A percentile compares a stretch with the other conserved stretches of the same genome.
Conservation (phyloP, 2,797 vertebrate species). For the Mycteria americana region DNA sequence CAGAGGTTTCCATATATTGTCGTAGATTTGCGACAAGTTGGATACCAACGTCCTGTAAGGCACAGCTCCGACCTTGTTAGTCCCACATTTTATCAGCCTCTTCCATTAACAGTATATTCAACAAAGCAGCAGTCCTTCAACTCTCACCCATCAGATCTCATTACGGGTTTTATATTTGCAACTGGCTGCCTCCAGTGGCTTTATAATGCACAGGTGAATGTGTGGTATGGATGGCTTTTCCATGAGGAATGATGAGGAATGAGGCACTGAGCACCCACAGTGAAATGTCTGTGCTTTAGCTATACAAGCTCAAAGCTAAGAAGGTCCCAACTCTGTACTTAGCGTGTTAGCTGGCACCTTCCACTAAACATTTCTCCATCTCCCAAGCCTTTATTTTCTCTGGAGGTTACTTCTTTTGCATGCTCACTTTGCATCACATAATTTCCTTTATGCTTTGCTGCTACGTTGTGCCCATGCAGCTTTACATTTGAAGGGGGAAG, state of each 20-base stretch:
- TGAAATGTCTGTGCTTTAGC: not conserved
- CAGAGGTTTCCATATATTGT: not conserved
- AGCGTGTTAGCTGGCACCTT: not conserved
- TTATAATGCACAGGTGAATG: not conserved
- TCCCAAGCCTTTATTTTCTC: not conserved
- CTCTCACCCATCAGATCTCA: not conserved
- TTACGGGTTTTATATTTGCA: not conserved
- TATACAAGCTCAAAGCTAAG: not conserved
- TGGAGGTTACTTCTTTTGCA: not conserved
- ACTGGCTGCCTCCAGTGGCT: not conserved
- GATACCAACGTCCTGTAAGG: not conserved
- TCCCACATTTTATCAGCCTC: not conserved
- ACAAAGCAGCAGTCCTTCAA: not conserved
- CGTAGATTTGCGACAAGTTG: not conserved
- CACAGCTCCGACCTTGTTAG: not conserved
- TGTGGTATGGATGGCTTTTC: not conserved
- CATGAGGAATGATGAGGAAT: not conserved
- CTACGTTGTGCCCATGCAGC: not conserved
- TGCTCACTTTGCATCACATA: not conserved
- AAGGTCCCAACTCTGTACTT: not conserved
- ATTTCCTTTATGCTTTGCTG: not conserved
- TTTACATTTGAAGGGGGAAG: not conserved
- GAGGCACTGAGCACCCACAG: not conserved
- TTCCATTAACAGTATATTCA: not conserved
- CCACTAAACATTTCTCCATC: not conserved